These are phyloP conservation scores for Meandrusa payeni DNA, from an alignment of 2,888 invertebrate genomes.

Conservation along the genomic window DNA sequence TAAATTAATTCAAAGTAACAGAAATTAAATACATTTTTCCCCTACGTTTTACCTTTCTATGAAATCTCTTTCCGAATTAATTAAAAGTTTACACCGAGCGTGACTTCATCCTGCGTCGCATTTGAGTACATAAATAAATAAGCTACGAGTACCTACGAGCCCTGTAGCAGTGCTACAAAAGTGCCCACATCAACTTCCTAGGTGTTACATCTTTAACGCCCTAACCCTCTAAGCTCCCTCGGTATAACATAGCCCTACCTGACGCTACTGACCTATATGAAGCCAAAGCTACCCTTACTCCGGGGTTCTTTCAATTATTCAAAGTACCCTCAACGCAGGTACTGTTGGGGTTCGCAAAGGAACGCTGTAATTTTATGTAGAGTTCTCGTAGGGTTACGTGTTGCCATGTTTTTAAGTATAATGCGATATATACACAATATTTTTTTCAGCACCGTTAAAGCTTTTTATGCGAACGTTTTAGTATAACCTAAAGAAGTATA, in stretches of 20 bases:
- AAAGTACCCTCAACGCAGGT: constrained; percentile 51
- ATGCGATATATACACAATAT: too few species aligned
- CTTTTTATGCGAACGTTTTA: too few species aligned
- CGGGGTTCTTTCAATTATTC: constrained; percentile 72
- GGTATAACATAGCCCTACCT: constrained; percentile 27
- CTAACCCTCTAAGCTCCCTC: constrained; percentile 44
- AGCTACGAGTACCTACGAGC: constrained; percentile 12
- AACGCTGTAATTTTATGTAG: constrained; percentile 19
- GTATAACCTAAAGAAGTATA: too few species aligned
- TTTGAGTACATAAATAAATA: constrained; percentile 9
- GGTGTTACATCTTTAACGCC: constrained; percentile 54
- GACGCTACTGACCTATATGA: constrained; percentile 65
- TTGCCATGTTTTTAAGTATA: too few species aligned
- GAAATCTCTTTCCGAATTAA: too few species aligned
- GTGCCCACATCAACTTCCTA: constrained; percentile 20
- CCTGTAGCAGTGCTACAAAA: constrained; percentile 12
- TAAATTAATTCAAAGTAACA: too few species aligned
- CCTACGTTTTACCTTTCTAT: too few species aligned
- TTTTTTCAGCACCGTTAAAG: too few species aligned
- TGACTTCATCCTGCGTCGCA: background rate
- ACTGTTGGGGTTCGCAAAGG: constrained; percentile 17
- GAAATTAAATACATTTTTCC: too few species aligned
- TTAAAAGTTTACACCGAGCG: constrained; percentile 10
- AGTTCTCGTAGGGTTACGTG: constrained; percentile 8
- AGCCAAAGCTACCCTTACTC: constrained; percentile 39